Base-by-base conservation (phyloP, 2,888 invertebrate species). In the Platerodrilus igneus region DNA sequence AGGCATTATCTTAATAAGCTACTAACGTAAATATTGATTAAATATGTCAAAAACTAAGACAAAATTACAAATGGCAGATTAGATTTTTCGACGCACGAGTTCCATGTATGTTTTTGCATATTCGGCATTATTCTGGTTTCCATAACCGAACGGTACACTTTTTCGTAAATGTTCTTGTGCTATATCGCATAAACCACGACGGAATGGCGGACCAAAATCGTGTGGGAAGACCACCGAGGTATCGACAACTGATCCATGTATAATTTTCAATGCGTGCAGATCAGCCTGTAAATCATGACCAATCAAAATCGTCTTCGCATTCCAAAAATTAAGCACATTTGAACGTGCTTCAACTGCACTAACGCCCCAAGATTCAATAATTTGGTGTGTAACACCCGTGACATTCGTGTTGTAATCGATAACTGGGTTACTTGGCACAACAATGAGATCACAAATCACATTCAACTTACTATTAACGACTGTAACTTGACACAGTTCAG, bases 221-320 rank as follows among this genome's bases (percentile, higher is more conserved):
- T 99, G 97, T 2, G 97, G 97, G 70, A 87, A 99, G 52, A 97
- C 75, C 19, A 96, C 78, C 52, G 94, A 87, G 1, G 99, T 97
- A 62, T 99, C 97, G 17, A 97, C 85, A 6, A 96, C 85, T 16
- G 82, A 86, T 44, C 82, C 78, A 62, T 96, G 95, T 47, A 94
- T 82, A 39, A 95, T 70, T 72, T 92, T 93, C 19, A 99, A 73
- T 13, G 93, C 92, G 68, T 90, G 88, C 59, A 97, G 79, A 73
- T 99, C 99, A 53, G 91, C 93, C 66, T 99, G 97, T 59, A 99
- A 78, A 69, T 94, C 93, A 69, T 99, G 99, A 1, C 99, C 99
- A 50, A 99, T 83, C n/a, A 99, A 73, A 56, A 99, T 93, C 7
- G 95, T 91, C 64, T 88, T 84, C 46, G 83, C 82, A 59, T 84